Conservation (phyloP, 1,140 invertebrate species). For the Belonocnema kinseyi region DNA sequence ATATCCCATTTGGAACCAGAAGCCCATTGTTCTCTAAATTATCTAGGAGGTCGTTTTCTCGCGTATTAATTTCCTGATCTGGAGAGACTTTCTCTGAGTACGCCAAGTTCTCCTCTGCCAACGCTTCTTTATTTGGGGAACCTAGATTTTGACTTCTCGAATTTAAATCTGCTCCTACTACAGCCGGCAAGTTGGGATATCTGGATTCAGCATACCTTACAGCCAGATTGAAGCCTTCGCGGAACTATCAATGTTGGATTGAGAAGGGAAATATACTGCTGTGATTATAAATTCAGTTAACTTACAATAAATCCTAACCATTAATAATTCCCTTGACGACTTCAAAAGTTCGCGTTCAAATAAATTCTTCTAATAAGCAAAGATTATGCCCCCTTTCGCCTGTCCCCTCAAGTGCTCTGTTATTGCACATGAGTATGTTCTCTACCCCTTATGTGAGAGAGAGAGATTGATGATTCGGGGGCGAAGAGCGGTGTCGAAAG, state of each 20-base stretch:
- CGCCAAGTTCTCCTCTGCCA: background rate
- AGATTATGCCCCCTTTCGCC: background rate
- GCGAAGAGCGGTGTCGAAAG: too few species aligned
- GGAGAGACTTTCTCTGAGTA: background rate
- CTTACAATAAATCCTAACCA: background rate
- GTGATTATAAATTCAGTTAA: background rate
- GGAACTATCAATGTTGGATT: background rate
- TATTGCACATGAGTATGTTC: too few species aligned
- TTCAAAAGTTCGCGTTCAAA: background rate
- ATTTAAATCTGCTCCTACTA: background rate
- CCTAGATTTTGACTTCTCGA: background rate
- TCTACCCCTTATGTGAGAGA: too few species aligned
- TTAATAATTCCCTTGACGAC: background rate
- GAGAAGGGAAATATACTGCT: too few species aligned
- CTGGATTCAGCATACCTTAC: background rate
- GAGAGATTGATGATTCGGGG: too few species aligned
- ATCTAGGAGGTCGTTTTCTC: background rate
- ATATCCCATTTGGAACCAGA: background rate
- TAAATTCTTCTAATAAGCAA: background rate
- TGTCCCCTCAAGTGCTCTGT: background rate
- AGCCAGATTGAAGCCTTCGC: background rate
- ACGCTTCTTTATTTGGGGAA: background rate
- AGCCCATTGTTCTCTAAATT: background rate
- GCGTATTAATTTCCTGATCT: background rate
- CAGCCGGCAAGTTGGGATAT: background rate